phyloP scores from a whole-genome alignment of 2,888 invertebrate genomes.

The Julus scandinavius region DNA sequence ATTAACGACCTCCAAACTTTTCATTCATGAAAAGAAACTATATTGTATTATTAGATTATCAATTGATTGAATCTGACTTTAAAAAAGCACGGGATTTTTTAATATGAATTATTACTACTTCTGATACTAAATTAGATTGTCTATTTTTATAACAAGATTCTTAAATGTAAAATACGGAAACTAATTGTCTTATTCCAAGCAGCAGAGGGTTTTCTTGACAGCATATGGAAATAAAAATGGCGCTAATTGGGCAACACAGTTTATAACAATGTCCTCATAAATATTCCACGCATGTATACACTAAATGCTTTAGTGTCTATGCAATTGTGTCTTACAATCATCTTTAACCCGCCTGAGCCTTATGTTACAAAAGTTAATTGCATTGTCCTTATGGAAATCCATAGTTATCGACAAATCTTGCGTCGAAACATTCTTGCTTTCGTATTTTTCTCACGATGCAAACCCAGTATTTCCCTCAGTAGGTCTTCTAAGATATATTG shows the following conservation, averaged over 20 bases:
- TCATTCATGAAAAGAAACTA: neutral
- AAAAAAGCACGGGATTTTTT: neutral
- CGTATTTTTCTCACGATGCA: too few species aligned
- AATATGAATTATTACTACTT: neutral
- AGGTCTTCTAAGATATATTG: neutral
- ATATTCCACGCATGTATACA: neutral
- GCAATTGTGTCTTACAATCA: neutral
- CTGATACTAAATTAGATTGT: neutral
- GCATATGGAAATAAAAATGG: neutral
- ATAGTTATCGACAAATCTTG: neutral
- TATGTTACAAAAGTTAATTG: neutral
- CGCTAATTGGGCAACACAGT: neutral
- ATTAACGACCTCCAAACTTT: neutral
- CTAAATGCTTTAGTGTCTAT: neutral
- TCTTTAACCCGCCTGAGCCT: neutral
- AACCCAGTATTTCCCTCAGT: neutral
- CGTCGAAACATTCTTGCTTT: neutral
- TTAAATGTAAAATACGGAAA: neutral
- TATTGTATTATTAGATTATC: neutral
- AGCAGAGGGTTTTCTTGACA: neutral
- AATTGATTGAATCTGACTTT: neutral
- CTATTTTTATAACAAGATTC: neutral
- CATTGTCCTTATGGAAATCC: conserved; percentile 5
- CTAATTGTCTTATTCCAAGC: neutral
- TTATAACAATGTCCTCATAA: conserved; percentile 27